A percentile compares a stretch with the other conserved stretches of the same genome.
Conservation (phyloP, 2,113 vertebrate species). For the Lanius ludovicianus region DNA sequence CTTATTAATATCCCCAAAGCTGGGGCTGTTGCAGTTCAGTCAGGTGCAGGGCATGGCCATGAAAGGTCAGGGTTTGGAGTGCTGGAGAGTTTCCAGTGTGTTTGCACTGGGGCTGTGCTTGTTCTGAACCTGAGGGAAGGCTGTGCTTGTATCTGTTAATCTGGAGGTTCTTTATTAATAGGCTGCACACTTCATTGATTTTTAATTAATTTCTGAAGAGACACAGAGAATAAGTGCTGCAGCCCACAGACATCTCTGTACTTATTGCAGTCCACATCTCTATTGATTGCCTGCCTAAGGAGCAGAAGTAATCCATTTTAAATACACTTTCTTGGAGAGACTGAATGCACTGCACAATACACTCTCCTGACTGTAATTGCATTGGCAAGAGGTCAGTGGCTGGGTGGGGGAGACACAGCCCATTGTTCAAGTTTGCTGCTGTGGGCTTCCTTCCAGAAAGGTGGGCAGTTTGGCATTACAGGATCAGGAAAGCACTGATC, state of each 20-base stretch:
- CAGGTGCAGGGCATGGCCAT: background rate
- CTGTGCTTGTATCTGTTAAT: slow-evolving; percentile 69
- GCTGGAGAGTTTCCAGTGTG: background rate
- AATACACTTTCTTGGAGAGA: slow-evolving; percentile 79
- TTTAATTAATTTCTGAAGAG: slow-evolving; percentile 90
- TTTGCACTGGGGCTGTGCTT: background rate
- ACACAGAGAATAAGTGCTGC: slow-evolving; percentile 83
- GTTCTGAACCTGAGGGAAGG: background rate
- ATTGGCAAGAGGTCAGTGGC: slow-evolving; percentile 64
- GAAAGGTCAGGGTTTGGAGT: background rate
- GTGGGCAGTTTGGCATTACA: background rate
- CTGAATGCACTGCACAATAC: slow-evolving; percentile 11
- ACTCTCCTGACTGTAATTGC: slow-evolving; percentile 66
- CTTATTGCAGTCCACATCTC: slow-evolving; percentile 85
- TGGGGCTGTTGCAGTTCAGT: background rate
- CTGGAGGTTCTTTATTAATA: slow-evolving; percentile 77
- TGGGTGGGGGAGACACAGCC: background rate
- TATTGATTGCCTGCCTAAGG: slow-evolving; percentile 83
- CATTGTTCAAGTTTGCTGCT: background rate
- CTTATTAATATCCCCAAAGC: background rate
- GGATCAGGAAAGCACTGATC: background rate
- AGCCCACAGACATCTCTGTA: slow-evolving; percentile 73
- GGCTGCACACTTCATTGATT: slow-evolving; percentile 91
- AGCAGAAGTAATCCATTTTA: slow-evolving; percentile 91
- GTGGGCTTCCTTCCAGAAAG: background rate